phyloP scores from a whole-genome alignment of 2,888 invertebrate species.

The Chironomus tentans region DNA sequence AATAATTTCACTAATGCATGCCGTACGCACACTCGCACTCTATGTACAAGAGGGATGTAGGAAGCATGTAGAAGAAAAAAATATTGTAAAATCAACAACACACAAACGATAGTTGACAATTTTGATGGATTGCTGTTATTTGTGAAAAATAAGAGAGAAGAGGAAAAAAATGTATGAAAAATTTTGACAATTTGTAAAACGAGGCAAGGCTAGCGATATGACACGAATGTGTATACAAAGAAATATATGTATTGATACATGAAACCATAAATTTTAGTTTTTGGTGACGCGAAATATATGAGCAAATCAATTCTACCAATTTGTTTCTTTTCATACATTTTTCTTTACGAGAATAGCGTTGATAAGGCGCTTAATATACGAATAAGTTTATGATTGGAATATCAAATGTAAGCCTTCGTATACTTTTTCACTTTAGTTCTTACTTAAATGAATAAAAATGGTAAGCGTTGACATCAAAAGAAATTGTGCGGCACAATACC shows the following conservation, averaged over 20 bases:
- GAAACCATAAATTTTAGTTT: background rate
- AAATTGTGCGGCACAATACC: too few relatives aligned
- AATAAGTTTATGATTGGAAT: slow-evolving; percentile 3
- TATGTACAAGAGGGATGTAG: background rate
- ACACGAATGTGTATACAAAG: background rate
- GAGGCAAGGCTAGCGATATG: background rate
- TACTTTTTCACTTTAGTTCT: too few relatives aligned
- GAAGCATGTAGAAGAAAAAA: background rate
- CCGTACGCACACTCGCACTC: background rate
- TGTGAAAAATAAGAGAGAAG: slow-evolving; percentile 1
- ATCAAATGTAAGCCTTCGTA: background rate
- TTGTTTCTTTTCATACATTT: background rate
- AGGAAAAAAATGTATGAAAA: background rate
- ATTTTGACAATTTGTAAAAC: slow-evolving; percentile 1
- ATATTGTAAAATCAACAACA: background rate
- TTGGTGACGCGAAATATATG: background rate
- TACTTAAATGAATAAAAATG: too few relatives aligned
- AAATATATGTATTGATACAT: background rate
- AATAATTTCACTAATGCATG: background rate
- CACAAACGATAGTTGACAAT: background rate
- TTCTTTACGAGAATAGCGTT: background rate
- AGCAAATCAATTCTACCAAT: background rate
- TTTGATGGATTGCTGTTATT: slow-evolving; percentile 13
- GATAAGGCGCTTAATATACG: background rate
- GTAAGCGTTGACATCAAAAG: too few relatives aligned